A percentile compares a stretch with the other conserved stretches of the same genome.
Evolutionary conservation across 2,888 invertebrate species (phyloP).

Genomic region (Eulithis prunata): DNA sequence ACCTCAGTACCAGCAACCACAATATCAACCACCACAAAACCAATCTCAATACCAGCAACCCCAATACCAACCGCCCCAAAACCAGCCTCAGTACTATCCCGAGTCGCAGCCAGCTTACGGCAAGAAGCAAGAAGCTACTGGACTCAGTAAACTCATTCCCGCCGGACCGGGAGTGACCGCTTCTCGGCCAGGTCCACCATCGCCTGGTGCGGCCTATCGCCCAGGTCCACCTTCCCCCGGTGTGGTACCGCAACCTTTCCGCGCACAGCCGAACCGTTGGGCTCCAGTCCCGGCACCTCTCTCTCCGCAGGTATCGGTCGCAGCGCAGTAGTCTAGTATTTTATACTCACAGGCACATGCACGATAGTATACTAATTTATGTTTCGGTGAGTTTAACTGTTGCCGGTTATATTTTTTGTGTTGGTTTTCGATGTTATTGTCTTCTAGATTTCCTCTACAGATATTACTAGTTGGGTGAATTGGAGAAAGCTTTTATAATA

Average conservation of each 20-base stretch:
- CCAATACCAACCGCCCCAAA: constrained; percentile 50
- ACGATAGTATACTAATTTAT: constrained; percentile 43
- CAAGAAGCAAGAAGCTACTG: constrained; percentile 69
- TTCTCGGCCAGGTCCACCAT: constrained; percentile 62
- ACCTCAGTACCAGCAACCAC: constrained; percentile 44
- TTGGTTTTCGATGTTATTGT: constrained; percentile 14
- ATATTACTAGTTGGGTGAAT: constrained; percentile 1
- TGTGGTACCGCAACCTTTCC: constrained; percentile 66
- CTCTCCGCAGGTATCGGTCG: constrained; percentile 76
- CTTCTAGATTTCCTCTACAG: constrained; percentile 2
- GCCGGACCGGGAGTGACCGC: constrained; percentile 69
- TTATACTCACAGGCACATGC: constrained; percentile 52
- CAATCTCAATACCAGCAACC: constrained; percentile 52
- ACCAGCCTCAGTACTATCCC: constrained; percentile 59
- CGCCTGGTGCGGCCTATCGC: constrained; percentile 55
- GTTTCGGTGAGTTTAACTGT: constrained; percentile 20
- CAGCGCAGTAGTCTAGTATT: constrained; percentile 49
- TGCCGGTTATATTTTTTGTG: constrained; percentile 19
- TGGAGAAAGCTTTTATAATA: constrained; percentile 10
- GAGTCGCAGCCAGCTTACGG: constrained; percentile 63
- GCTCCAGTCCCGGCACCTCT: constrained; percentile 77
- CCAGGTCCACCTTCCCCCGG: constrained; percentile 65
- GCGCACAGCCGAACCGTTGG: constrained; percentile 75
- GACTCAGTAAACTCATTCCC: constrained; percentile 79
- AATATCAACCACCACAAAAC: constrained; percentile 50